Percentiles rank a stretch among this genome's conserved stretches.
Evolutionary conservation across 2,797 vertebrate genomes (phyloP).

Genomic region (Pangasius macronema): DNA sequence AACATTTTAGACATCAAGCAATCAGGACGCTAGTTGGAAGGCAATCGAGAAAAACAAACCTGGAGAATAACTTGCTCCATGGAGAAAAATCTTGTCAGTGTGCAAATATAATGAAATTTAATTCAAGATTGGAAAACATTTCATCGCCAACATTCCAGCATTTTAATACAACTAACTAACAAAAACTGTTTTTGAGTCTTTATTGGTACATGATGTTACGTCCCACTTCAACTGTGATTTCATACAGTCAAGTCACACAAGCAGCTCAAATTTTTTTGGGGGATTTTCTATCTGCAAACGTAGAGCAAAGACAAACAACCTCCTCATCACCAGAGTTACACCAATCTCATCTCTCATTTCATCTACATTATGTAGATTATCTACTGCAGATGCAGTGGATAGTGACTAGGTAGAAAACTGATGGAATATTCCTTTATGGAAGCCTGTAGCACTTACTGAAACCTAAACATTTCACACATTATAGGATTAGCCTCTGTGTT

Average conservation of each 20-base stretch:
- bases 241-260: no score
- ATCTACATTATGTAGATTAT: not conserved
- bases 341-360: not conserved
- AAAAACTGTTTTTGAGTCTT: not conserved
- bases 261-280: no score
- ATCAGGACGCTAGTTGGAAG: no score
- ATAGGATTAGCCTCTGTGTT: not conserved
- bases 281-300: no score
- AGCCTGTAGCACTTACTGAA: not conserved
- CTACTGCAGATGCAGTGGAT: no score
- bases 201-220: not conserved
- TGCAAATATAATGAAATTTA: not conserved
- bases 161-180: not conserved
- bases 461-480: not conserved
- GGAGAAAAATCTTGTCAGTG: not conserved
- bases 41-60: not conserved
- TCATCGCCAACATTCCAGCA: not conserved
- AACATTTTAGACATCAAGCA: not conserved
- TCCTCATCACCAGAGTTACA: no score
- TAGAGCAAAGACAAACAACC: no score
- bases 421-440: not conserved
- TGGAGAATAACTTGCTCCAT: not conserved
- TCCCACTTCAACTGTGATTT: no score
- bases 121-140: not conserved
- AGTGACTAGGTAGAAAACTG: no score